These are phyloP conservation scores for Acanthococcus lagerstroemiae DNA, from an alignment of 2,888 invertebrate species.

Conservation along the genomic window DNA sequence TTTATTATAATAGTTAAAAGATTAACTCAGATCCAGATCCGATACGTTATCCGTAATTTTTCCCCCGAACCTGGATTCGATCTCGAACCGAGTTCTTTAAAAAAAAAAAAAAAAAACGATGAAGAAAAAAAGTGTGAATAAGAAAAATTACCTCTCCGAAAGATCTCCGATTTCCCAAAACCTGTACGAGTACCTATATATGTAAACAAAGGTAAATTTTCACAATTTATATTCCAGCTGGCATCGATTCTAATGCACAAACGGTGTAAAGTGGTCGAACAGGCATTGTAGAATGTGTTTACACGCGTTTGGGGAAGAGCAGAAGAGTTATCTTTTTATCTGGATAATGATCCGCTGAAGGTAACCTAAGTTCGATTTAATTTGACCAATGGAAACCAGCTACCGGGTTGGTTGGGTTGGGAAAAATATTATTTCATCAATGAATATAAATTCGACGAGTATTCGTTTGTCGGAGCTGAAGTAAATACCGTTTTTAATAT, in stretches of 20 bases:
- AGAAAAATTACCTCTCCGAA: not conserved
- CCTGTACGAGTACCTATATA: not conserved
- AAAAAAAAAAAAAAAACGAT: not conserved
- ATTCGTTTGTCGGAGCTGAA: no score
- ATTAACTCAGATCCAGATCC: conserved; percentile 18
- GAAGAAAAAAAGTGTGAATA: not conserved
- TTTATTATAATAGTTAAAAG: conserved; percentile 20
- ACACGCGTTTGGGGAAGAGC: not conserved
- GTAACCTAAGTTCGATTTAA: not conserved
- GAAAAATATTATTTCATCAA: no score
- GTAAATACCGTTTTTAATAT: no score
- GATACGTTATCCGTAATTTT: conserved; percentile 3
- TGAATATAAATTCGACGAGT: no score
- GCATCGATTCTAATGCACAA: not conserved
- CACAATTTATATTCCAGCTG: not conserved
- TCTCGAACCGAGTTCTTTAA: not conserved
- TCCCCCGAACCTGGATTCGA: not conserved
- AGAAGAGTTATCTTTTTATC: not conserved
- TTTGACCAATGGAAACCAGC: not conserved
- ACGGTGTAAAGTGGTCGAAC: not conserved
- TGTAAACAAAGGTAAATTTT: not conserved
- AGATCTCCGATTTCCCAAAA: not conserved
- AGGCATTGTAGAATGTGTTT: not conserved
- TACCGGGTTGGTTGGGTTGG: no score
- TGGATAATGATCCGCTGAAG: not conserved